Evolutionary conservation across 2,797 vertebrate genomes (phyloP), one percentile per base, ranked within the genome.

Genomic region (Kryptolebias ocellatus): DNA sequence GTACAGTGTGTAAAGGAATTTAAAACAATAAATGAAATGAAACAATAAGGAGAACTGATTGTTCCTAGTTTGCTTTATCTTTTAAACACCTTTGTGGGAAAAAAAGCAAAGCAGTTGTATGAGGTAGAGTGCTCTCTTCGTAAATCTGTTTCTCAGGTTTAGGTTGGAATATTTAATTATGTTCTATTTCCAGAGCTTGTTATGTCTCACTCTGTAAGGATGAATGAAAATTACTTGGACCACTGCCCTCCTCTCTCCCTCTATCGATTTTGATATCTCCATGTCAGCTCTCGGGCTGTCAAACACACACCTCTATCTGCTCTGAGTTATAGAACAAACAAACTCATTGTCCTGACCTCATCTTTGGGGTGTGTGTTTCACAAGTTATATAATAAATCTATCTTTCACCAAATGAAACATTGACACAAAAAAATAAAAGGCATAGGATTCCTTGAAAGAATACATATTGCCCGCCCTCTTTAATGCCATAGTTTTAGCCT

Each of bases 221-320:
- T 77, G 70, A 80, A 68, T 81, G 53, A 67, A 76, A 76, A 78
- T 70, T 61, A 81, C 78, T 70, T 46, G 55, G 63, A 55, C 53
- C 53, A 11, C 45, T 75, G 75, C 67, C 71, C 80, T 77, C 65
- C 62, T 37, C 54, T 64, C 64, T 66, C 46, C 42, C 55, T 60
- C 65, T 63, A 83, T 86, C 66, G 82, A 89, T 84, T 83, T 69
- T 67, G 77, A 11, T 70, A 77, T 81, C 72, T 70, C 58, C 31
- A 59, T 68, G 73, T 85, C 80, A 76, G 68, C 79, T 77, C 49
- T 44, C 44, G 2, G 51, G 39, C 71, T 70, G 63, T 76, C 74
- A 65, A 24, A 77, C 54, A 67, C 67, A 59, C 60, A 60, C 54
- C 50, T 17, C 6, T 24, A 53, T 71, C 28, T 61, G 18, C n/a